Evolutionary conservation across 2,113 vertebrate species (phyloP).

Genomic region (Falcunculus frontatus): DNA sequence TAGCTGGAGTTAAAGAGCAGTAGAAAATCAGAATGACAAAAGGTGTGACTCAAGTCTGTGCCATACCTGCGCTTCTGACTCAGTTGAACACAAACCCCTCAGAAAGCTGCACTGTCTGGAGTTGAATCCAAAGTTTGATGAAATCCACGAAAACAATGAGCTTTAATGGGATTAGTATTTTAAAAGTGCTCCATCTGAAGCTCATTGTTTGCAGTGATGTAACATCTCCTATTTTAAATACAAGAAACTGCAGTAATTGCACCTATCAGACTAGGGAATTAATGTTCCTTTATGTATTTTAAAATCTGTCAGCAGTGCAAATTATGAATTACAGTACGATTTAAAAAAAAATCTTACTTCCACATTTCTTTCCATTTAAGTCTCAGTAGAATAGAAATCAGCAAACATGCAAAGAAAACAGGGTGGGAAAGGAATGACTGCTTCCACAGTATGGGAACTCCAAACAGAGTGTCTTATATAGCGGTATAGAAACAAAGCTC

Average conservation of each 20-base stretch:
- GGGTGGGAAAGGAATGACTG: neutral
- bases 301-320: slow-evolving; percentile 10
- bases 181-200: slow-evolving; percentile 22
- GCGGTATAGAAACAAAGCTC: neutral
- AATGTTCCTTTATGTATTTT: neutral
- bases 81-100: neutral
- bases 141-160: neutral
- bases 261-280: neutral
- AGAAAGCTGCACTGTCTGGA: neutral
- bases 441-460: neutral
- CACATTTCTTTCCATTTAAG: neutral
- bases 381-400: neutral
- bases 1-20: neutral
- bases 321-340: neutral
- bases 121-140: neutral
- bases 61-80: slow-evolving; percentile 15
- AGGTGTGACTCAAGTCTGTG: neutral
- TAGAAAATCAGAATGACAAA: neutral
- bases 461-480: neutral
- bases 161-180: neutral
- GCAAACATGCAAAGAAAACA: neutral
- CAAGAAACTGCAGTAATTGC: neutral
- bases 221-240: neutral
- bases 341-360: neutral
- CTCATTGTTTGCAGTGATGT: neutral